Conservation (phyloP, 2,113 vertebrate species). For the Pycnonotus jocosus region DNA sequence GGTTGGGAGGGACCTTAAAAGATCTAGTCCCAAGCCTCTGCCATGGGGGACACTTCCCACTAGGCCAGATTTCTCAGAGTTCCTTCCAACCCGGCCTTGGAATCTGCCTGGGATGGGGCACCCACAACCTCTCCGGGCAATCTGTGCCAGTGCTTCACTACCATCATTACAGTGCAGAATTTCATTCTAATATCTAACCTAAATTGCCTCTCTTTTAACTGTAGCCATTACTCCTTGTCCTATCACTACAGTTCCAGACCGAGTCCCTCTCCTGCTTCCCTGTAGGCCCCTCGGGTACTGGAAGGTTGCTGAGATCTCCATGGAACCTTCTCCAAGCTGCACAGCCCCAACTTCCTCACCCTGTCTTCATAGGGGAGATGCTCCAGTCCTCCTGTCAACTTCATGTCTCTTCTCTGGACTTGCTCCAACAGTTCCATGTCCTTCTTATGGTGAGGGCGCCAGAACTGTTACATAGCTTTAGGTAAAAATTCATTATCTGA, state of each 20-base stretch:
- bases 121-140: neutral
- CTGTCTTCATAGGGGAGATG: accelerated
- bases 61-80: neutral
- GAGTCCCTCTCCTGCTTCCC: neutral
- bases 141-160: neutral
- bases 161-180: neutral
- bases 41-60: neutral
- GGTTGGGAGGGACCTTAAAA: neutral
- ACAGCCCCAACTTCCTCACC: neutral
- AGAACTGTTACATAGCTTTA: neutral
- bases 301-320: neutral
- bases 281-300: neutral
- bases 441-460: no score
- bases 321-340: neutral
- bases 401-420: neutral
- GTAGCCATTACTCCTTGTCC: neutral
- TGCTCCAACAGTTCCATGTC: neutral
- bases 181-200: no score
- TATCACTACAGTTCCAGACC: neutral
- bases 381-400: neutral
- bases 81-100: neutral
- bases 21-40: neutral
- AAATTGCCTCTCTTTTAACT: neutral
- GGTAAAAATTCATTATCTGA: neutral
- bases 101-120: neutral